Percentiles rank a stretch among this genome's conserved stretches.
These are phyloP conservation scores for Drosophila murphyi DNA, from an alignment of 1,140 invertebrate species.

Conservation along the genomic window DNA sequence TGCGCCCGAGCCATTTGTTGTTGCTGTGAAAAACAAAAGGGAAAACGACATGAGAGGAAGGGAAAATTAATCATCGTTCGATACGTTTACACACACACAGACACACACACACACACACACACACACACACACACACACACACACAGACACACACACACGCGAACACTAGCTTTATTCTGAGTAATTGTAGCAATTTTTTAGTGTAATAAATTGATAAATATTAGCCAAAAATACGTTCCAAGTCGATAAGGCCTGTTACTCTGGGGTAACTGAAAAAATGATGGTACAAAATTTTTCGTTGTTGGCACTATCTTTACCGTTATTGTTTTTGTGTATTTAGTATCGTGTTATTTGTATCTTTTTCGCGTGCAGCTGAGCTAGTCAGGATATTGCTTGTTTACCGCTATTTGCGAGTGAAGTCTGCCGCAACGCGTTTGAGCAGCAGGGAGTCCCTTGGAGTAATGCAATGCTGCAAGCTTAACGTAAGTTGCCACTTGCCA, in stretches of 20 bases:
- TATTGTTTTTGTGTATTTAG: slow-evolving; percentile 20
- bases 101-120: slow-evolving; percentile 29
- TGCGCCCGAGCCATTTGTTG: slow-evolving; percentile 27
- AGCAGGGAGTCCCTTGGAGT: neutral
- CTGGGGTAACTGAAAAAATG: slow-evolving; percentile 9
- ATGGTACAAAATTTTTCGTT: slow-evolving; percentile 34
- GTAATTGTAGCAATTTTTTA: slow-evolving; percentile 79
- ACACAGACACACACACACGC: slow-evolving; percentile 13
- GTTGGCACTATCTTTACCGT: slow-evolving; percentile 36
- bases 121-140: slow-evolving; percentile 30
- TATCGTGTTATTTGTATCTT: slow-evolving; percentile 36
- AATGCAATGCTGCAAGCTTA: slow-evolving; percentile 9
- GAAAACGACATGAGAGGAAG: slow-evolving; percentile 38
- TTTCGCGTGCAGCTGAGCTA: slow-evolving; percentile 44
- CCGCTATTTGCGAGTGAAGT: slow-evolving; percentile 8
- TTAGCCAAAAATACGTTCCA: slow-evolving; percentile 66
- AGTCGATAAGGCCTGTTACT: slow-evolving; percentile 49
- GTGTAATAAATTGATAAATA: slow-evolving; percentile 80
- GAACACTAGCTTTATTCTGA: neutral
- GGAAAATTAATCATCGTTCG: slow-evolving; percentile 73
- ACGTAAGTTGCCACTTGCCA: slow-evolving; percentile 1
- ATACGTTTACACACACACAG: slow-evolving; percentile 58
- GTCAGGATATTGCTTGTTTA: slow-evolving; percentile 37
- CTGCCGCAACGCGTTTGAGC: neutral
- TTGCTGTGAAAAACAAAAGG: slow-evolving; percentile 43